A percentile compares a stretch with the other conserved stretches of the same genome.
phyloP scores from a whole-genome alignment of 2,888 invertebrate species.

The Tenthredo livida region DNA sequence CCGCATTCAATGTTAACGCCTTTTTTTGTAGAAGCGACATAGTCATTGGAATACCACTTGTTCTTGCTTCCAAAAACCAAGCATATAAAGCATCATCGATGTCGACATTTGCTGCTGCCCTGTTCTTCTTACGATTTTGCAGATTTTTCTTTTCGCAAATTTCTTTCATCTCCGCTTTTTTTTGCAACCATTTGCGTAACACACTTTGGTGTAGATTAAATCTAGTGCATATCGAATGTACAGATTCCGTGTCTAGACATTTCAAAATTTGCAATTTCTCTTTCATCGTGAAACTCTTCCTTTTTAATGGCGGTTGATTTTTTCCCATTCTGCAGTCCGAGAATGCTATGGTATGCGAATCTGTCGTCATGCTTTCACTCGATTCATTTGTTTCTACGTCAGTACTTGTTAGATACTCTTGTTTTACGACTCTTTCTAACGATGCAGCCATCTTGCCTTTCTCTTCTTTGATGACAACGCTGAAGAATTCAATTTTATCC shows the following conservation, averaged over 20 bases:
- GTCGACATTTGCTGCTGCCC: background rate
- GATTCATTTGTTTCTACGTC: background rate
- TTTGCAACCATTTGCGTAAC: background rate
- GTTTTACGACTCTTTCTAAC: background rate
- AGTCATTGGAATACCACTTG: background rate
- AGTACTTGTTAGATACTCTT: background rate
- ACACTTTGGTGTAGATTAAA: background rate
- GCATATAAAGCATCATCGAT: background rate
- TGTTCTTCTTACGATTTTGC: slow-evolving; percentile 2
- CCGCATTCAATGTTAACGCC: slow-evolving; percentile 14
- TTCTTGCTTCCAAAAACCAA: background rate
- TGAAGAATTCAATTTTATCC: background rate
- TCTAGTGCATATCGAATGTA: background rate
- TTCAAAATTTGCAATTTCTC: slow-evolving; percentile 5
- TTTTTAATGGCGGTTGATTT: background rate
- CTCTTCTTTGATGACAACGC: background rate
- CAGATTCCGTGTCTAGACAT: background rate
- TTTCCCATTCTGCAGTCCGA: too few relatives aligned
- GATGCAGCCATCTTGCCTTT: background rate
- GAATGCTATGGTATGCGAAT: background rate
- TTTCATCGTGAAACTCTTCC: background rate
- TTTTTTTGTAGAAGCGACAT: background rate
- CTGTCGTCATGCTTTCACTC: background rate
- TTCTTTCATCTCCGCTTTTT: slow-evolving; percentile 2
- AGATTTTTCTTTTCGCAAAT: background rate